phyloP scores from a whole-genome alignment of 1,140 invertebrate species.

The Nixonia krombeini region DNA sequence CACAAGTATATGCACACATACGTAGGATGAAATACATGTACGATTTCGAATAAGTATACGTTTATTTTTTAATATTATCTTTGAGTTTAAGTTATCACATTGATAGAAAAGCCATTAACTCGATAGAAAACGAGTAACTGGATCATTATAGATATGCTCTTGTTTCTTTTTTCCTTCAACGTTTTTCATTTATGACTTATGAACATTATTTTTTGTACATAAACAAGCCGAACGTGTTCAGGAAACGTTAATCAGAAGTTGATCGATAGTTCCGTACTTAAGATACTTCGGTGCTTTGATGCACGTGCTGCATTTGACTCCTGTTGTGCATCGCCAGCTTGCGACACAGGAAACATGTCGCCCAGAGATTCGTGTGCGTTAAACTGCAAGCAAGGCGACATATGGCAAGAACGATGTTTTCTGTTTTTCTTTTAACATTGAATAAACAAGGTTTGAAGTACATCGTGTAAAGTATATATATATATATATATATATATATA shows the following conservation, averaged over 20 bases:
- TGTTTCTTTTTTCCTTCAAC: background rate
- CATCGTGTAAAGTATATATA: too few species aligned
- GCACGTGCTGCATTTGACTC: slow-evolving; percentile 28
- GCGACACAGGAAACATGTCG: slow-evolving; percentile 16
- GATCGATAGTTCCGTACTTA: slow-evolving; percentile 22
- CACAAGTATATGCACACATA: too few species aligned
- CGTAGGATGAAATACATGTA: too few species aligned
- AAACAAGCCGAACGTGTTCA: slow-evolving; percentile 7
- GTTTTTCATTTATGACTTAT: slow-evolving; percentile 7
- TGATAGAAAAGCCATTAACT: too few species aligned
- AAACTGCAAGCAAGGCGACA: slow-evolving; percentile 6
- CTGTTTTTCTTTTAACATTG: too few species aligned
- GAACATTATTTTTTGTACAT: slow-evolving; percentile 2
- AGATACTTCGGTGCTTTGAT: slow-evolving; percentile 31
- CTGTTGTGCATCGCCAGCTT: slow-evolving; percentile 20
- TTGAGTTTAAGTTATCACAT: too few species aligned
- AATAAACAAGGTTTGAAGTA: too few species aligned
- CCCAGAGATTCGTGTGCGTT: slow-evolving; percentile 21
- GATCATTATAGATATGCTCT: background rate
- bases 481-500: too few species aligned
- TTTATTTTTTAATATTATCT: too few species aligned
- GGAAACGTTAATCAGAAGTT: slow-evolving; percentile 27
- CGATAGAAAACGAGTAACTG: background rate
- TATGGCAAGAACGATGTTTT: slow-evolving; percentile 19
- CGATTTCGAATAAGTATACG: too few species aligned